A percentile compares a stretch with the other conserved stretches of the same genome.
These are phyloP conservation scores for Rotaria macrura DNA, from an alignment of 2,888 invertebrate species.

Conservation along the genomic window DNA sequence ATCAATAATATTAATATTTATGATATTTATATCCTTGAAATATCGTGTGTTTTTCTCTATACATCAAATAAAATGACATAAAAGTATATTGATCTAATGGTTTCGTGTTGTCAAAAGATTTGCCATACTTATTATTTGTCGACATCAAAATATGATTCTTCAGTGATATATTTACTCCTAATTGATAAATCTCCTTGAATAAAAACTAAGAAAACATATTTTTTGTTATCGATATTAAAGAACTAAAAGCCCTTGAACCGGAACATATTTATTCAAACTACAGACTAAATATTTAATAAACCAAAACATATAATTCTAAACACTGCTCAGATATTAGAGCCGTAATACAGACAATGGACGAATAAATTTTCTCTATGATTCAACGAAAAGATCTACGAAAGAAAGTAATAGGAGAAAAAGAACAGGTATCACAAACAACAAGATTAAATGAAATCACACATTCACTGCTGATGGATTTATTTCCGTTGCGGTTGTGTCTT, in stretches of 20 bases:
- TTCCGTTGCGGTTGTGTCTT: background rate
- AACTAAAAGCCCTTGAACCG: background rate
- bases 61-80: background rate
- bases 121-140: background rate
- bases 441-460: background rate
- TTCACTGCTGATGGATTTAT: background rate
- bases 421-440: background rate
- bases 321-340: background rate
- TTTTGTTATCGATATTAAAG: background rate
- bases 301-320: background rate
- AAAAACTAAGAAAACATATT: background rate
- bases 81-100: too few species aligned
- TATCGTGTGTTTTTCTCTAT: background rate
- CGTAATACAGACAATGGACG: background rate
- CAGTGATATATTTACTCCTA: background rate
- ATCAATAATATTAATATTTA: background rate
- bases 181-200: background rate
- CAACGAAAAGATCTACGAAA: background rate
- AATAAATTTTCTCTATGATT: background rate
- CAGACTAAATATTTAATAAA: background rate
- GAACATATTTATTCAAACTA: background rate
- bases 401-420: background rate
- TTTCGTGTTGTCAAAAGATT: too few species aligned
- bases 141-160: background rate
- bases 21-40: too few species aligned